Evolutionary conservation across 1,140 invertebrate species (phyloP).

Genomic region (Heliothis virescens): DNA sequence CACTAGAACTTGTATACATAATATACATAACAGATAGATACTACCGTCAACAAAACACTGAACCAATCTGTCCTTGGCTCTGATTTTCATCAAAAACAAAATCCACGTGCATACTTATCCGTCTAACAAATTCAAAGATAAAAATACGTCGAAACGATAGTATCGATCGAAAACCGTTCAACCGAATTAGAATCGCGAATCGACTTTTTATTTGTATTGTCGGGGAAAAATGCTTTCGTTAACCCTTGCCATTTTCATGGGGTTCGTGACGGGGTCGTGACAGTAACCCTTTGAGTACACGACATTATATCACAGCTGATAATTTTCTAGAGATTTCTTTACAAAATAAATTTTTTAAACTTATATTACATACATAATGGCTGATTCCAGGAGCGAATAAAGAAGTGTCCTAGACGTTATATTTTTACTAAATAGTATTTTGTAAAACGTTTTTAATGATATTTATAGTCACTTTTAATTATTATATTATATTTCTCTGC

Average conservation of each 20-base stretch:
- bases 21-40: not conserved
- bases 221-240: not conserved
- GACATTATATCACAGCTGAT: too few relatives aligned
- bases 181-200: conserved; percentile 18
- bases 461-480: too few relatives aligned
- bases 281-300: not conserved
- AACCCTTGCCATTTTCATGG: conserved; percentile 5
- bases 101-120: not conserved
- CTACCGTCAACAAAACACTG: not conserved
- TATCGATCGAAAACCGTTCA: not conserved
- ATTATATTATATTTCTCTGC: too few relatives aligned
- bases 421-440: too few relatives aligned
- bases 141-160: conserved; percentile 17
- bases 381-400: too few relatives aligned
- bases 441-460: too few relatives aligned
- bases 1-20: too few relatives aligned
- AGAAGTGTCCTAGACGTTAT: too few relatives aligned
- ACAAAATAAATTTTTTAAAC: too few relatives aligned
- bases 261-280: not conserved
- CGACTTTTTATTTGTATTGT: conserved; percentile 24
- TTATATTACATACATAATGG: too few relatives aligned
- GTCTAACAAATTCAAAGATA: conserved; percentile 1
- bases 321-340: too few relatives aligned
- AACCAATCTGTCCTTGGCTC: not conserved
- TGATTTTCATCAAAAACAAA: too few relatives aligned